Conservation (phyloP, 1,140 invertebrate genomes). For the Ceratina japonica region DNA sequence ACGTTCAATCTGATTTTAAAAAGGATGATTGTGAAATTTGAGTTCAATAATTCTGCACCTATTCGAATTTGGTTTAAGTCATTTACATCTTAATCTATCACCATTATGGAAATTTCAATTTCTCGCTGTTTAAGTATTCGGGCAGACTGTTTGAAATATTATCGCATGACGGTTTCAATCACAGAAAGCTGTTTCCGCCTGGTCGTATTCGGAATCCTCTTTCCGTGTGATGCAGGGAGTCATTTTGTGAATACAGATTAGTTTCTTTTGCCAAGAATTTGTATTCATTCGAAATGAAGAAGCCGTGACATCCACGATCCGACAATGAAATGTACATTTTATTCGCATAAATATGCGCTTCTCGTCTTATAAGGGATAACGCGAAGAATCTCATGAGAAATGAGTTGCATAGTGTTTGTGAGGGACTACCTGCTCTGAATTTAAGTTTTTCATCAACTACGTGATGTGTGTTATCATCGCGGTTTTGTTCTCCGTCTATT, state of each 20-base stretch:
- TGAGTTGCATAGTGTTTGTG: not conserved
- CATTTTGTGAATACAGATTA: conserved; percentile 5
- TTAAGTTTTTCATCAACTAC: not conserved
- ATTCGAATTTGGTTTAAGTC: too few species aligned
- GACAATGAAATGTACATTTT: not conserved
- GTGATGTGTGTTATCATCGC: too few species aligned
- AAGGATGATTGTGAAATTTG: too few species aligned
- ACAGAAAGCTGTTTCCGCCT: not conserved
- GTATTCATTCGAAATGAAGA: not conserved
- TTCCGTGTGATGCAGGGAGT: not conserved
- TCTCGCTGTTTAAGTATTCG: not conserved
- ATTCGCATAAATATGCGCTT: not conserved
- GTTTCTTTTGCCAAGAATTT: not conserved
- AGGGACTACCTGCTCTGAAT: not conserved
- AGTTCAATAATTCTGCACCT: too few species aligned
- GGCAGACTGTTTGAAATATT: not conserved
- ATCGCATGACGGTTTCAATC: not conserved
- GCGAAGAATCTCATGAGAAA: not conserved
- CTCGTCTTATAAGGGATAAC: not conserved
- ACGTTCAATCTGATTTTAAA: too few species aligned
- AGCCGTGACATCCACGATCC: not conserved
- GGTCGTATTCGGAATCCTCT: not conserved
- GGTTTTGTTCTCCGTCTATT: too few species aligned
- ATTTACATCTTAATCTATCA: too few species aligned
- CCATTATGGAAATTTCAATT: too few species aligned